A percentile compares a stretch with the other conserved stretches of the same genome.
Evolutionary conservation across 2,888 invertebrate species (phyloP).

Genomic region (Calameuta idolon): DNA sequence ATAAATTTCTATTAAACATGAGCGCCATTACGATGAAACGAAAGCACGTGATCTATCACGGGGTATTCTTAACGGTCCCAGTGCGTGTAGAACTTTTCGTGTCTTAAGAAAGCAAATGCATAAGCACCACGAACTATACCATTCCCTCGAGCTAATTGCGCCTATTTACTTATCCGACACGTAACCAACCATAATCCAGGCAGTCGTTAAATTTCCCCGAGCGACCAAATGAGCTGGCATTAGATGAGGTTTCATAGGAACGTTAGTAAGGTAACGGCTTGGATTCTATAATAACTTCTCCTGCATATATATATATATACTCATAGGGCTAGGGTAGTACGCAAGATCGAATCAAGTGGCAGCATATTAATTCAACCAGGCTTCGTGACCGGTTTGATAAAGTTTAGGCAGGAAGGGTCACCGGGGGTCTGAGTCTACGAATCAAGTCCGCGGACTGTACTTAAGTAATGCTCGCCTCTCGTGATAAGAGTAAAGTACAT

Average conservation of each 20-base stretch:
- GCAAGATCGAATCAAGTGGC: conserved; percentile 2
- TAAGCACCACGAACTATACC: background rate
- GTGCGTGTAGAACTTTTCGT: background rate
- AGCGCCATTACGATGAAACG: background rate
- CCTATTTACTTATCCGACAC: background rate
- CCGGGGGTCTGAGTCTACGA: background rate
- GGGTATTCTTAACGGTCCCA: background rate
- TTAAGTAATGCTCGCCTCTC: background rate
- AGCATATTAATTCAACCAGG: background rate
- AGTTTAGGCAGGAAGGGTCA: background rate
- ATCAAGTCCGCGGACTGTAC: background rate
- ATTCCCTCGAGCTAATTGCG: background rate
- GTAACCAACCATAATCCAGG: background rate
- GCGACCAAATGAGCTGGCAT: background rate
- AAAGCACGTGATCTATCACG: background rate
- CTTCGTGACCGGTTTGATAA: conserved; percentile 5
- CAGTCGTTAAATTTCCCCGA: background rate
- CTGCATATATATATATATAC: no score
- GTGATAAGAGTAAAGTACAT: background rate
- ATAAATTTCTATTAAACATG: background rate
- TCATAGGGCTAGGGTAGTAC: background rate
- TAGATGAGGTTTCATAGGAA: background rate
- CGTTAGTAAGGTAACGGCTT: background rate
- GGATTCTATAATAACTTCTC: background rate
- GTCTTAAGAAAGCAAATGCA: background rate